Conservation (phyloP, 2,888 invertebrate genomes). For the Amphipoea oculea region DNA sequence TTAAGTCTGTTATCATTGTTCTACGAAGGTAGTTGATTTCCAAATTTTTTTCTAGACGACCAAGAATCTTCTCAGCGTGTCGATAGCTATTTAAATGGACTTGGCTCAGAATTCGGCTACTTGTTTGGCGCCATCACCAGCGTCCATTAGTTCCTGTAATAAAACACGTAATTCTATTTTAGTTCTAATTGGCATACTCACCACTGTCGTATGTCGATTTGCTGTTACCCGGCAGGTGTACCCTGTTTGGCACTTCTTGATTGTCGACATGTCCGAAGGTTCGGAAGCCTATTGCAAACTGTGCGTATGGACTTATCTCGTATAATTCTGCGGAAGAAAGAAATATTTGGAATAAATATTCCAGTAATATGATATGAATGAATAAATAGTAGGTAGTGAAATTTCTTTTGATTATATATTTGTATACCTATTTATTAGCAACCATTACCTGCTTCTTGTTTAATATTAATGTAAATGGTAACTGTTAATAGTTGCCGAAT, state of each 20-base stretch:
- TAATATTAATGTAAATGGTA: too few relatives aligned
- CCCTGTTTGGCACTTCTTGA: slow-evolving; percentile 84
- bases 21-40: fast-evolving
- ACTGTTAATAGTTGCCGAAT: background rate
- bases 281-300: slow-evolving; percentile 88
- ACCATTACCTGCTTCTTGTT: too few relatives aligned
- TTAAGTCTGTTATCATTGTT: background rate
- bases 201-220: slow-evolving; percentile 87
- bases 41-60: background rate
- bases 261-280: slow-evolving; percentile 90
- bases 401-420: too few relatives aligned
- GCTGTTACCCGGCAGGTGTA: slow-evolving; percentile 83
- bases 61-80: too few relatives aligned
- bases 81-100: too few relatives aligned
- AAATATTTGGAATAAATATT: background rate
- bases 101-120: too few relatives aligned
- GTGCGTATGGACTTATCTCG: slow-evolving; percentile 89
- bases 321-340: slow-evolving; percentile 82
- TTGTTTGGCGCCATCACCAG: too few relatives aligned
- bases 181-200: slow-evolving; percentile 63
- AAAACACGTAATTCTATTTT: background rate
- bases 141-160: too few relatives aligned
- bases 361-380: background rate
- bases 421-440: background rate
- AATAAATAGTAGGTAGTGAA: background rate